Conservation (phyloP, 2,797 vertebrate genomes). For the Enteromius unitaeniatus region DNA sequence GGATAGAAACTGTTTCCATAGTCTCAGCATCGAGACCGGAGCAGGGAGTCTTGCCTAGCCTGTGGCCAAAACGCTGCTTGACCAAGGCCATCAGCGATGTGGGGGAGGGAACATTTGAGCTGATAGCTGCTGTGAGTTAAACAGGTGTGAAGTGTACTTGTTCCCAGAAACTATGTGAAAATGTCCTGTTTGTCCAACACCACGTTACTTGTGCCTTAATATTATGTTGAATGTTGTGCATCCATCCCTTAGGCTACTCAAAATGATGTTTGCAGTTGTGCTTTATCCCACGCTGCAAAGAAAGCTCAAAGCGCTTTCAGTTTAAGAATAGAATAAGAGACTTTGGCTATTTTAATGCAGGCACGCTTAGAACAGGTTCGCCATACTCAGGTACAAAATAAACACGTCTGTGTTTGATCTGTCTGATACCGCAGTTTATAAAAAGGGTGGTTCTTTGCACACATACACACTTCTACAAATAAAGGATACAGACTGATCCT, state of each 20-base stretch:
- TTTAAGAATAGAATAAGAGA: neutral
- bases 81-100: constrained; percentile 60
- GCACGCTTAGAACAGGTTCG: neutral
- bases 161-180: constrained; percentile 41
- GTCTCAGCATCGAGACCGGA: constrained; percentile 51
- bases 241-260: neutral
- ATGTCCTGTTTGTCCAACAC: constrained; percentile 23
- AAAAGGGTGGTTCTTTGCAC: constrained; percentile 52
- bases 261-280: neutral
- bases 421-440: constrained; percentile 49
- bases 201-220: neutral
- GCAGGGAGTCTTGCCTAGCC: constrained; percentile 35
- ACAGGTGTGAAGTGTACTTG: constrained; percentile 59
- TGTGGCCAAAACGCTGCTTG: constrained; percentile 52
- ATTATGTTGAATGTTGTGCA: neutral
- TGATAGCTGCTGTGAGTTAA: constrained; percentile 60
- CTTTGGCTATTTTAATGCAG: neutral
- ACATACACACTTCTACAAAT: constrained; percentile 19
- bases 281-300: neutral
- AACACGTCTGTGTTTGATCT: constrained; percentile 56
- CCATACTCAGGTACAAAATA: constrained; percentile 31
- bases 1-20: constrained; percentile 60
- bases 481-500: neutral
- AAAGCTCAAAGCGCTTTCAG: neutral
- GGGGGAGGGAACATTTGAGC: constrained; percentile 30